These are phyloP conservation scores for Cepphus grylle DNA, from an alignment of 2,113 vertebrate species.

Conservation along the genomic window DNA sequence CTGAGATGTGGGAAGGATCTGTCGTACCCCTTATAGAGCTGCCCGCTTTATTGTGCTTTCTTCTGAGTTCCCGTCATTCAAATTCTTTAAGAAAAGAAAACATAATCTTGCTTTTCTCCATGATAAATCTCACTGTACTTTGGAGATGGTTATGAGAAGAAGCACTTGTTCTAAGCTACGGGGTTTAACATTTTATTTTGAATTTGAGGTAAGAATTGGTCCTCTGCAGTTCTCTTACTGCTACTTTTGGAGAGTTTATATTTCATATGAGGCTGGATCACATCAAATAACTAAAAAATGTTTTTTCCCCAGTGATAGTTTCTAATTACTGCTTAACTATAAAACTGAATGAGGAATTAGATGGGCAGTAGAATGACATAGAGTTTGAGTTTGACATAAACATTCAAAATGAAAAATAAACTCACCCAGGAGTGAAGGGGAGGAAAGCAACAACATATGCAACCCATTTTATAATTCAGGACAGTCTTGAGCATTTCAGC, in stretches of 20 bases:
- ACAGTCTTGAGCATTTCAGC: conserved; percentile 2
- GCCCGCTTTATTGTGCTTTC: neutral
- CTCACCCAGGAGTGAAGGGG: neutral
- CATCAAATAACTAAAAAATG: neutral
- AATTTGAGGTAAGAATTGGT: neutral
- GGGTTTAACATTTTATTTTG: neutral
- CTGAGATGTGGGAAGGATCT: neutral
- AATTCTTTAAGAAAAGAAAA: neutral
- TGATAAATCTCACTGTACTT: neutral
- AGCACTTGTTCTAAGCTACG: neutral
- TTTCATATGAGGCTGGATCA: neutral
- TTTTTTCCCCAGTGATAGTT: neutral
- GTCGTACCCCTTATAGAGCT: neutral
- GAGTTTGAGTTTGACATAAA: neutral
- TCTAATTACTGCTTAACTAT: neutral
- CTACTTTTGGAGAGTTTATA: neutral
- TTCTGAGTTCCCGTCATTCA: neutral
- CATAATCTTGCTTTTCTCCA: neutral
- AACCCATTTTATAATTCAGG: conserved; percentile 25
- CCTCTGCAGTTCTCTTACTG: neutral
- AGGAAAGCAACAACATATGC: conserved; percentile 9
- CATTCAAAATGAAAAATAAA: conserved; percentile 8
- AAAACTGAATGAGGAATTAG: conserved; percentile 8
- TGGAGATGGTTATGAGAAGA: neutral
- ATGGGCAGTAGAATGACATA: neutral